A percentile compares a stretch with the other conserved stretches of the same genome.
phyloP scores from a whole-genome alignment of 2,797 vertebrate species.

The Myripristis jacobus region DNA sequence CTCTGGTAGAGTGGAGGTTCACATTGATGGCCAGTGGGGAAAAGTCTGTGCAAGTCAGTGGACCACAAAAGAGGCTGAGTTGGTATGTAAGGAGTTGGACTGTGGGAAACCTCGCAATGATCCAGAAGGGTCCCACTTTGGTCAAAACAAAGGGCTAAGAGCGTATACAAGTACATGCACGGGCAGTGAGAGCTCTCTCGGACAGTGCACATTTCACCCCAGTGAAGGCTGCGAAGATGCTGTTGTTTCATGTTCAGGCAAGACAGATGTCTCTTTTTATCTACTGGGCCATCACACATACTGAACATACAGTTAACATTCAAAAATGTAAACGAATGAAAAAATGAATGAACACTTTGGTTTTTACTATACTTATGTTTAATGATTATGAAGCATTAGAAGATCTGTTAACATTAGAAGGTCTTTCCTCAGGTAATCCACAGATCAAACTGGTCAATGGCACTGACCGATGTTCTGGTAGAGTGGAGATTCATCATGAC shows the following conservation, averaged over 20 bases:
- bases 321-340: no score
- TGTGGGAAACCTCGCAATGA: constrained; percentile 59
- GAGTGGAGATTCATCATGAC: constrained; percentile 70
- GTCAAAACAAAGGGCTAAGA: constrained; percentile 13
- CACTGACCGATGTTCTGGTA: constrained; percentile 70
- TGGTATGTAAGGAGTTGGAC: constrained; percentile 64
- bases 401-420: not conserved
- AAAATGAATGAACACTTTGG: not conserved
- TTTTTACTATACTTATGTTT: not conserved
- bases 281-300: not conserved
- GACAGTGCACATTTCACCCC: constrained; percentile 56
- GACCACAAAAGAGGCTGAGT: constrained; percentile 10
- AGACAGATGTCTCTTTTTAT: constrained; percentile 16
- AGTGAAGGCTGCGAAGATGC: constrained; percentile 53
- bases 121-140: constrained; percentile 21
- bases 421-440: constrained; percentile 48
- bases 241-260: constrained; percentile 69
- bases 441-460: constrained; percentile 63
- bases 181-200: constrained; percentile 56
- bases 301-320: not conserved
- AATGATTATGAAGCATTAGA: not conserved
- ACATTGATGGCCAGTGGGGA: constrained; percentile 53
- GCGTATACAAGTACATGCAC: constrained; percentile 48
- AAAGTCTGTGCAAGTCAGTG: constrained; percentile 66
- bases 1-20: constrained; percentile 72